Evolutionary conservation across 2,888 invertebrate genomes (phyloP).

Genomic region (Globia sparganii): DNA sequence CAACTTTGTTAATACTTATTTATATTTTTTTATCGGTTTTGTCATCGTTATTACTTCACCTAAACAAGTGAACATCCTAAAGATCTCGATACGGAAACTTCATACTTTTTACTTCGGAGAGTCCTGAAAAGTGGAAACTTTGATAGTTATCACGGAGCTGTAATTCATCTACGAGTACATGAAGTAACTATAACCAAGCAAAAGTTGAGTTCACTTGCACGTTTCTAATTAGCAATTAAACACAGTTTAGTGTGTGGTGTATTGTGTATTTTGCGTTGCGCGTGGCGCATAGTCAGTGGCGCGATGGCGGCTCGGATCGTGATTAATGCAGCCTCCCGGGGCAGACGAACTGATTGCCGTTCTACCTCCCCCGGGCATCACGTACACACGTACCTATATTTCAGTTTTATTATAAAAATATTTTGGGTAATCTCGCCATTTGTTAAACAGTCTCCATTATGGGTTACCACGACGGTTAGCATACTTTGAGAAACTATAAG

Average conservation of each 20-base stretch:
- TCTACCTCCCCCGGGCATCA: constrained; percentile 71
- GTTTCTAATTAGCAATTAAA: constrained; percentile 63
- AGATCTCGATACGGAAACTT: not conserved
- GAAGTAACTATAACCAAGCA: not conserved
- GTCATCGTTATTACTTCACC: constrained; percentile 9
- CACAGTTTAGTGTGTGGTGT: constrained; percentile 60
- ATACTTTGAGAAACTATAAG: not conserved
- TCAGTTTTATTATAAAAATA: constrained; percentile 61
- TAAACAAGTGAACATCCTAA: not conserved
- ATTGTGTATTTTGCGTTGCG: constrained; percentile 60
- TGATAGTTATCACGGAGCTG: not conserved
- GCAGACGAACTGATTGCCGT: constrained; percentile 80
- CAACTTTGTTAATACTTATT: constrained; percentile 28
- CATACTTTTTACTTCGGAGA: not conserved
- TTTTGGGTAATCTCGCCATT: constrained; percentile 53
- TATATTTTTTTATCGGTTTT: constrained; percentile 19
- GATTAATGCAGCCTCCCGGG: constrained; percentile 83
- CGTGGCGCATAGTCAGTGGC: constrained; percentile 55
- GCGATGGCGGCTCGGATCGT: constrained; percentile 69
- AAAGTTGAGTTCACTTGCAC: constrained; percentile 15
- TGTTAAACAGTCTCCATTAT: constrained; percentile 19
- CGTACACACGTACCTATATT: constrained; percentile 63
- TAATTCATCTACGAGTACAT: not conserved
- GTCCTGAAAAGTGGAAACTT: not conserved
- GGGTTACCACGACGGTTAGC: not conserved